A percentile compares a stretch with the other conserved stretches of the same genome.
These are phyloP conservation scores for Chalcosyrphus nemorum DNA, from an alignment of 2,888 invertebrate species.

Conservation along the genomic window DNA sequence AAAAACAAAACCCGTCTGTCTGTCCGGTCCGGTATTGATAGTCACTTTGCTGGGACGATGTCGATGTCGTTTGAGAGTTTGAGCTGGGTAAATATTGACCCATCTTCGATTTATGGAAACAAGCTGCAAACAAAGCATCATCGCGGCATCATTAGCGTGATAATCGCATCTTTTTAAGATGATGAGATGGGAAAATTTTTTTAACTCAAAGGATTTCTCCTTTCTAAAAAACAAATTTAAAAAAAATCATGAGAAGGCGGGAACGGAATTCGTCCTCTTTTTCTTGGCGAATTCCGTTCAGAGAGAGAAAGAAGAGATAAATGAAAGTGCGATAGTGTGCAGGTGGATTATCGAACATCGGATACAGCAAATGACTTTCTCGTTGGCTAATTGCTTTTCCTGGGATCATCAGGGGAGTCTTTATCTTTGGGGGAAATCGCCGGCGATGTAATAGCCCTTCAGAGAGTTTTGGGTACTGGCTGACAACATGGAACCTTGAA, in stretches of 20 bases:
- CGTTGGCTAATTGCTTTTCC: too few species aligned
- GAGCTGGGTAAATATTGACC: slow-evolving; percentile 65
- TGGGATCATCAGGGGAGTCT: too few species aligned
- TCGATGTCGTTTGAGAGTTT: slow-evolving; percentile 38
- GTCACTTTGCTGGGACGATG: slow-evolving; percentile 50
- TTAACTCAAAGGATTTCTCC: slow-evolving; percentile 19
- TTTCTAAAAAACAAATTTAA: neutral
- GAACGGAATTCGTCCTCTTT: neutral
- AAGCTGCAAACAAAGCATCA: slow-evolving; percentile 71
- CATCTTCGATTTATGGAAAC: slow-evolving; percentile 71
- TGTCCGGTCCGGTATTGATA: slow-evolving; percentile 37
- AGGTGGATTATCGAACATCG: too few species aligned
- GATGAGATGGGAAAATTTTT: slow-evolving; percentile 40
- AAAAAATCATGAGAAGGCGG: neutral
- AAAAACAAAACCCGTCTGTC: neutral
- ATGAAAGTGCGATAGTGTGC: neutral
- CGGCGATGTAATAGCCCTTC: too few species aligned
- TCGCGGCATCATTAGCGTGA: slow-evolving; percentile 68
- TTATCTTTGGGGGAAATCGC: too few species aligned
- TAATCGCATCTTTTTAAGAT: slow-evolving; percentile 59
- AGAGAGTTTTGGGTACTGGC: too few species aligned
- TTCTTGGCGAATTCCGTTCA: neutral
- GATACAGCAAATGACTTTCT: too few species aligned
- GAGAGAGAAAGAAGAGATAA: neutral
- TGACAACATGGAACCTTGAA: too few species aligned